phyloP scores from a whole-genome alignment of 2,888 invertebrate genomes.

The Tinea semifulvella region DNA sequence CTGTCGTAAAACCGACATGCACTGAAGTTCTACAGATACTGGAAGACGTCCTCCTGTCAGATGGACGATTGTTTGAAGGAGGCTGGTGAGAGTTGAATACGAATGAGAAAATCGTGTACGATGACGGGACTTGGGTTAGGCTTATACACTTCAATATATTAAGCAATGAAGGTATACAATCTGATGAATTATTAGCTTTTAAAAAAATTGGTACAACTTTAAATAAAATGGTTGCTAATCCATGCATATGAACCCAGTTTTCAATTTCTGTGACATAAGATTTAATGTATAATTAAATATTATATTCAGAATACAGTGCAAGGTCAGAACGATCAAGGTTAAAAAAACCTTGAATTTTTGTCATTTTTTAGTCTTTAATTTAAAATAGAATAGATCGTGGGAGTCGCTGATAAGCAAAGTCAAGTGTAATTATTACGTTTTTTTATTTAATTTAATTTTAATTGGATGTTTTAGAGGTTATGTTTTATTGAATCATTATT shows the following conservation, averaged over 20 bases:
- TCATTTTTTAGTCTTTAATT: not conserved
- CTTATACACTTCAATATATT: too few relatives aligned
- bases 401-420: not conserved
- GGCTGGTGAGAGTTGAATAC: too few relatives aligned
- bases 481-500: not conserved
- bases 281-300: slow-evolving; percentile 10
- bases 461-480: not conserved
- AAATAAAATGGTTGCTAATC: not conserved
- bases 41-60: too few relatives aligned
- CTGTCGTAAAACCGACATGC: too few relatives aligned
- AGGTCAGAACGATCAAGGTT: slow-evolving; percentile 5
- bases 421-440: slow-evolving; percentile 1
- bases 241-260: not conserved
- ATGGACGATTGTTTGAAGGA: too few relatives aligned
- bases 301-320: slow-evolving; percentile 10
- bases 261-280: slow-evolving; percentile 10
- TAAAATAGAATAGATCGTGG: slow-evolving; percentile 7
- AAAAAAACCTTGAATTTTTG: slow-evolving; percentile 1
- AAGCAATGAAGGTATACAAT: too few relatives aligned
- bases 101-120: too few relatives aligned
- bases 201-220: too few relatives aligned
- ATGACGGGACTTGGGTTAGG: too few relatives aligned
- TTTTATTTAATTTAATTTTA: not conserved
- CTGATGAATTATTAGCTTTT: too few relatives aligned
- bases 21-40: too few relatives aligned